These are phyloP conservation scores for Phyllostomus hastatus DNA, from an alignment of 2,113 vertebrate genomes.

Conservation along the genomic window DNA sequence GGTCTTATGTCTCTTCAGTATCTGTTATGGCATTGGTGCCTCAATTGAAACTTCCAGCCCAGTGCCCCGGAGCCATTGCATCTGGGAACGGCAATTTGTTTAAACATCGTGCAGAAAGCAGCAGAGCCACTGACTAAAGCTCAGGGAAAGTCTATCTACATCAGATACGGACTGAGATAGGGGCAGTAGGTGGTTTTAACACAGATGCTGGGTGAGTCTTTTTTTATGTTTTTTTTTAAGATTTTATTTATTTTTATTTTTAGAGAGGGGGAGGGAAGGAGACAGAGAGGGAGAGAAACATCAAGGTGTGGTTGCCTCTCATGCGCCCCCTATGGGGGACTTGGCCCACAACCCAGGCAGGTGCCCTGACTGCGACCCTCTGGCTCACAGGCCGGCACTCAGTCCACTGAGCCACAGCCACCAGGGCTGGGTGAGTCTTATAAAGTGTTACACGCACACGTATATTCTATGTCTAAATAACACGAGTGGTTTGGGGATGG, in stretches of 20 bases:
- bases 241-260: no score
- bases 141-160: not conserved
- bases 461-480: no score
- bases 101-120: not conserved
- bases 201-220: not conserved
- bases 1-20: not conserved
- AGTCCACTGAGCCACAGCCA: no score
- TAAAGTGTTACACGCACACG: not conserved
- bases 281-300: no score
- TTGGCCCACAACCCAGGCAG: no score
- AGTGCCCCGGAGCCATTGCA: not conserved
- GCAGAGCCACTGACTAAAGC: not conserved
- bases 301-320: no score
- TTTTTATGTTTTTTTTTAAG: no score
- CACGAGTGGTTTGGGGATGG: fast-evolving
- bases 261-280: no score
- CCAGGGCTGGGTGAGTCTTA: not conserved
- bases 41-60: not conserved
- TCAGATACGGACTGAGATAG: not conserved
- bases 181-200: not conserved
- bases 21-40: not conserved
- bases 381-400: no score
- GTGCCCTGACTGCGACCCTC: no score
- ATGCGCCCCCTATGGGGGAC: no score
- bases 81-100: not conserved